Evolutionary conservation across 2,797 vertebrate genomes (phyloP).

Genomic region (Miichthys miiuy): DNA sequence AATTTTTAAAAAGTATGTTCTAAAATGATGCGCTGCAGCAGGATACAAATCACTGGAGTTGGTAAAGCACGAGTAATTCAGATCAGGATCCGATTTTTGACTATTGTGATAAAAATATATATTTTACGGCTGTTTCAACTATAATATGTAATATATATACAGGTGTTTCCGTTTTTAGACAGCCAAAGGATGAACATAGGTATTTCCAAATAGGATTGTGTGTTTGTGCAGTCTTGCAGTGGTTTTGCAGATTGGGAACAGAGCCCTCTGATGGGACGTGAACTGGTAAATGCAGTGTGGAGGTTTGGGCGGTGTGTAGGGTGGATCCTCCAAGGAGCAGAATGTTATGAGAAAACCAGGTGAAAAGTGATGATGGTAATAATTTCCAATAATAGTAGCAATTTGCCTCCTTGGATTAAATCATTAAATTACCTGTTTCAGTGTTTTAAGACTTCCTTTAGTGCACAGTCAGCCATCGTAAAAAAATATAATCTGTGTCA

Average conservation of each 20-base stretch:
- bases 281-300: background rate
- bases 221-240: conserved; percentile 9
- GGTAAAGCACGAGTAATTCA: background rate
- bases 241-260: background rate
- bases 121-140: conserved; percentile 4
- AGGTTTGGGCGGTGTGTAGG: background rate
- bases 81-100: conserved; percentile 6
- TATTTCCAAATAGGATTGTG: background rate
- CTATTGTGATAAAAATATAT: conserved; percentile 4
- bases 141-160: conserved; percentile 2
- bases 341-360: background rate
- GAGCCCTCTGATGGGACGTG: background rate
- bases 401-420: conserved; percentile 4
- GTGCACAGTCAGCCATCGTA: background rate
- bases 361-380: background rate
- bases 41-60: background rate
- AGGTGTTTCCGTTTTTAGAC: background rate
- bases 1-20: conserved; percentile 22
- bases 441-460: conserved; percentile 10
- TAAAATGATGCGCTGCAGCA: conserved; percentile 22
- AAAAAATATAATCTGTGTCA: conserved; percentile 11
- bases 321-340: background rate
- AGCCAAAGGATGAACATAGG: background rate
- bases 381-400: conserved; percentile 13
- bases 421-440: conserved; percentile 9